A percentile compares a stretch with the other conserved stretches of the same genome.
Evolutionary conservation across 2,113 vertebrate genomes (phyloP).

Genomic region (Eidolon helvum): DNA sequence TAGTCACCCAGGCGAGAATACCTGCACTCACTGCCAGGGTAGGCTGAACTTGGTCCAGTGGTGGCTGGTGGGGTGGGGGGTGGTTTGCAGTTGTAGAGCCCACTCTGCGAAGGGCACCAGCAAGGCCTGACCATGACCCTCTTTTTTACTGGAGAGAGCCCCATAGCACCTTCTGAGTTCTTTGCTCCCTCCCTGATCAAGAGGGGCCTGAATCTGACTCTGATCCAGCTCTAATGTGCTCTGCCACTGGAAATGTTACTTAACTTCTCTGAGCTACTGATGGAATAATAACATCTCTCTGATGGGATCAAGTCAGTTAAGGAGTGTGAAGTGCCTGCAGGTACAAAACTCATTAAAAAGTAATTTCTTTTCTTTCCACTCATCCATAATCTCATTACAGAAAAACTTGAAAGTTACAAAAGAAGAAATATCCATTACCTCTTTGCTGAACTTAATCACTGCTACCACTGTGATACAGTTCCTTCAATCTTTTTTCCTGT

Average conservation of each 20-base stretch:
- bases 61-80: rapidly evolving
- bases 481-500: background rate
- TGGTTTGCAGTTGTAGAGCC: no score
- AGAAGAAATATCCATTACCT: background rate
- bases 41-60: background rate
- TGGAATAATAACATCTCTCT: background rate
- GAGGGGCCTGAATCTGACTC: background rate
- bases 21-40: background rate
- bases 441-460: background rate
- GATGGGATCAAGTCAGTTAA: background rate
- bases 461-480: rapidly evolving
- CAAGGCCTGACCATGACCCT: background rate
- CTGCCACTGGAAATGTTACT: background rate
- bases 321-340: background rate
- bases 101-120: background rate
- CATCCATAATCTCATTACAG: background rate
- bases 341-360: background rate
- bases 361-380: background rate
- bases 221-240: background rate
- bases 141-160: background rate
- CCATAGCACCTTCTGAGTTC: background rate
- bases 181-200: background rate
- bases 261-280: background rate
- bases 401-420: background rate
- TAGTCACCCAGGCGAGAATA: background rate